phyloP scores from a whole-genome alignment of 2,888 invertebrate species.

The Melangyna quadrimaculata region DNA sequence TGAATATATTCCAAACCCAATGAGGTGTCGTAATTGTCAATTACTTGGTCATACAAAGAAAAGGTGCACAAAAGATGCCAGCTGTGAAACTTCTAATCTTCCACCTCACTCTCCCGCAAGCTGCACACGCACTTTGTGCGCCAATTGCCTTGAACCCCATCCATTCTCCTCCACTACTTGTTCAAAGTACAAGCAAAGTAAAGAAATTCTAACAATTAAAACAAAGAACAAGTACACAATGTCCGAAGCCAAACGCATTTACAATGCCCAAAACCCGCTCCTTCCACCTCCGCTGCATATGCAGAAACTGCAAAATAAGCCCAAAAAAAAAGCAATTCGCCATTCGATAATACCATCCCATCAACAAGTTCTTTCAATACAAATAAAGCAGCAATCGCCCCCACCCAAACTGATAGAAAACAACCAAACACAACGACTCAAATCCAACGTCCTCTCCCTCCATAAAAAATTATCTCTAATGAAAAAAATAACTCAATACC shows the following conservation, averaged over 20 bases:
- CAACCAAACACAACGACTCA: no score
- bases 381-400: background rate
- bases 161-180: background rate
- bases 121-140: background rate
- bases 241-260: background rate
- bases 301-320: background rate
- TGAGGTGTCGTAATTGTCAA: background rate
- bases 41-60: slow-evolving; percentile 22
- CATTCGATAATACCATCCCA: background rate
- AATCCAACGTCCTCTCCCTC: background rate
- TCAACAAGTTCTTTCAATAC: background rate
- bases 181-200: slow-evolving; percentile 5
- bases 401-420: background rate
- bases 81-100: background rate
- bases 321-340: background rate
- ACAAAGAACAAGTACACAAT: background rate
- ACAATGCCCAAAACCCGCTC: background rate
- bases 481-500: background rate
- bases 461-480: background rate
- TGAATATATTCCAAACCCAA: background rate
- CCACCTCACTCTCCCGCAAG: background rate
- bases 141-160: background rate
- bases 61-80: background rate
- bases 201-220: background rate
- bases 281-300: background rate